These are phyloP conservation scores for Ostrea edulis DNA, from an alignment of 1,140 invertebrate species.

Conservation along the genomic window DNA sequence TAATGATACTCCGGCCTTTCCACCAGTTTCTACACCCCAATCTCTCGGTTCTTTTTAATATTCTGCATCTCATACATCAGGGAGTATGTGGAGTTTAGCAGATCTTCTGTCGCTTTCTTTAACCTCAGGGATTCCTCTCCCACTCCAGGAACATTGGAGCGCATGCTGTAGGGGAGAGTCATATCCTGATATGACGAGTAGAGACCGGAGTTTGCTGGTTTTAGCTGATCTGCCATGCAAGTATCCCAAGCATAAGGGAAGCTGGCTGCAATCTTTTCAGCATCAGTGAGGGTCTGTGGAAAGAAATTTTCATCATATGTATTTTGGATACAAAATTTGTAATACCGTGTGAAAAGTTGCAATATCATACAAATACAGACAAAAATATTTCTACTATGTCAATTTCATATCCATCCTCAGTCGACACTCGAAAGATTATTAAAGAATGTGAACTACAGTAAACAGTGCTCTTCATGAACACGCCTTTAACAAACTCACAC, in stretches of 20 bases:
- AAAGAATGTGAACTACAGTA: too few relatives aligned
- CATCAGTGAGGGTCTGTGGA: slow-evolving; percentile 67
- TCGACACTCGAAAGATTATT: too few relatives aligned
- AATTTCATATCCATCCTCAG: too few relatives aligned
- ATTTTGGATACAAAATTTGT: too few relatives aligned
- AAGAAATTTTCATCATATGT: neutral
- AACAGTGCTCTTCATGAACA: too few relatives aligned
- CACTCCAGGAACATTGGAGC: slow-evolving; percentile 40
- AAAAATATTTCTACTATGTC: too few relatives aligned
- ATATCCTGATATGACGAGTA: slow-evolving; percentile 60
- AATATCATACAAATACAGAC: too few relatives aligned
- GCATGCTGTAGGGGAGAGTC: slow-evolving; percentile 48
- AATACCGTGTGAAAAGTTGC: too few relatives aligned
- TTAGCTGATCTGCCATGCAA: slow-evolving; percentile 41
- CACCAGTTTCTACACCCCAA: neutral
- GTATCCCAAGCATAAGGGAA: slow-evolving; percentile 62
- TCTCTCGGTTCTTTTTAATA: slow-evolving; percentile 59
- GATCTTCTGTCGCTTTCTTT: slow-evolving; percentile 64
- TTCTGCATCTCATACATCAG: slow-evolving; percentile 70
- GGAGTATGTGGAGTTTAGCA: slow-evolving; percentile 66
- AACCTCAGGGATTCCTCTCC: slow-evolving; percentile 52
- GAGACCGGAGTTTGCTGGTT: slow-evolving; percentile 45
- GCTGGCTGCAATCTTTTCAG: slow-evolving; percentile 65
- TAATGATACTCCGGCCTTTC: too few relatives aligned
- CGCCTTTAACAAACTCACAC: too few relatives aligned